phyloP scores from a whole-genome alignment of 2,888 invertebrate genomes.

The Drosophila paucipuncta region DNA sequence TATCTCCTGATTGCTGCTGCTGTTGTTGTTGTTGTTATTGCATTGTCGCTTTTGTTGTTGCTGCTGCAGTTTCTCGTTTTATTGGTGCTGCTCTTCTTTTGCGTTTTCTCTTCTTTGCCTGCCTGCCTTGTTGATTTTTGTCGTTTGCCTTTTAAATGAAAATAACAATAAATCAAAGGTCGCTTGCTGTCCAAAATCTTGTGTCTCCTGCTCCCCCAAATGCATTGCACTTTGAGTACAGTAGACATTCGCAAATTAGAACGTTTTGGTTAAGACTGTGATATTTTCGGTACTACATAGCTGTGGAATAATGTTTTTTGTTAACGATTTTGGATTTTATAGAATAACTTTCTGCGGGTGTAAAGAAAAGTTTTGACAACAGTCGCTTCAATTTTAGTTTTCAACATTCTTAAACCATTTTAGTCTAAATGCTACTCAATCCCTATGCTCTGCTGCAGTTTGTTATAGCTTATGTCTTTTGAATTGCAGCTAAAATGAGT shows the following conservation, averaged over 20 bases:
- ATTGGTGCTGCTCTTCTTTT: slow-evolving; percentile 35
- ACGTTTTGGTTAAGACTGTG: neutral
- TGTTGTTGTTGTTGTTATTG: slow-evolving; percentile 43
- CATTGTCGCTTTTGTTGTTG: neutral
- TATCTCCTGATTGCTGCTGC: slow-evolving; percentile 22
- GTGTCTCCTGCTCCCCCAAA: slow-evolving; percentile 7
- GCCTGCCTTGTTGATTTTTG: slow-evolving; percentile 71
- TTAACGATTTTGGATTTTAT: neutral
- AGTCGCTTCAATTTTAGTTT: neutral
- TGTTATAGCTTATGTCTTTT: slow-evolving; percentile 46
- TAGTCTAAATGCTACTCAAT: neutral
- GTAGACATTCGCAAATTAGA: slow-evolving; percentile 11
- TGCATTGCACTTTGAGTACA: slow-evolving; percentile 45
- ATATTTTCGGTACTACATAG: neutral
- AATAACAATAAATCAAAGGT: slow-evolving; percentile 80
- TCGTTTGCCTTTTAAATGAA: slow-evolving; percentile 82
- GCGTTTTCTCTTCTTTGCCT: slow-evolving; percentile 38
- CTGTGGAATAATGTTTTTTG: neutral
- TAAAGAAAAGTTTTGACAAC: neutral
- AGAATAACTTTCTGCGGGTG: neutral
- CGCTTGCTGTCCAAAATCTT: slow-evolving; percentile 41
- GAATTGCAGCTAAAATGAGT: slow-evolving; percentile 46
- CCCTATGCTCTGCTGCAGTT: slow-evolving; percentile 34
- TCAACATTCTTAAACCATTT: neutral
- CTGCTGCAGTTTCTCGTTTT: slow-evolving; percentile 32